Conservation (phyloP, 2,888 invertebrate species). For the Hecatera dysodea region DNA sequence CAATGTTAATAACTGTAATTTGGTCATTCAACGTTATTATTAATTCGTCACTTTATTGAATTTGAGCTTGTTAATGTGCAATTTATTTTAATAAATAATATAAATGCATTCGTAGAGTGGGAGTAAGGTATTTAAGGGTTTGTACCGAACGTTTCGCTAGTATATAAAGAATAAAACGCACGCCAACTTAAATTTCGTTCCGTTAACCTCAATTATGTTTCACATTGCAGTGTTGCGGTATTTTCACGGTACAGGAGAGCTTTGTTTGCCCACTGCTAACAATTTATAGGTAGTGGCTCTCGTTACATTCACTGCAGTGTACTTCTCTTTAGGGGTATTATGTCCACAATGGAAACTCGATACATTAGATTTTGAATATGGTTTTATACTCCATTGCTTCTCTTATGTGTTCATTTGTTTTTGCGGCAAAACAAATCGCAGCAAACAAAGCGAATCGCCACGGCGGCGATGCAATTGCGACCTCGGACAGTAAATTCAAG, state of each 20-base stretch:
- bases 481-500: background rate
- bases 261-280: constrained; percentile 69
- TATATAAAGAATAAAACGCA: constrained; percentile 47
- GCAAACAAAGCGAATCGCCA: background rate
- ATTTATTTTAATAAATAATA: constrained; percentile 29
- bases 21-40: constrained; percentile 19
- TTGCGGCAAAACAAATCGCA: background rate
- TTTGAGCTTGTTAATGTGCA: constrained; percentile 14
- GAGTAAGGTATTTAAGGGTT: constrained; percentile 5
- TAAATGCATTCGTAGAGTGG: constrained; percentile 10
- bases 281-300: constrained; percentile 68
- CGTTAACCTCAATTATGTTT: constrained; percentile 72
- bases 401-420: constrained; percentile 18
- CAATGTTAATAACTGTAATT: constrained; percentile 36
- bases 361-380: constrained; percentile 48
- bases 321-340: constrained; percentile 53
- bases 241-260: constrained; percentile 70
- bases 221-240: constrained; percentile 69
- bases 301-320: constrained; percentile 56
- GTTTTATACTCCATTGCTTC: constrained; percentile 33
- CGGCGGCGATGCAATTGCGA: background rate
- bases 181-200: constrained; percentile 66
- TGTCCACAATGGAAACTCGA: constrained; percentile 53
- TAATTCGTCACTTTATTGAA: constrained; percentile 33
- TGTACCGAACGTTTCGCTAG: constrained; percentile 25